Percentiles rank a stretch among this genome's conserved stretches.
These are phyloP conservation scores for Chlorodrepanis virens DNA, from an alignment of 2,113 vertebrate species.

Conservation along the genomic window DNA sequence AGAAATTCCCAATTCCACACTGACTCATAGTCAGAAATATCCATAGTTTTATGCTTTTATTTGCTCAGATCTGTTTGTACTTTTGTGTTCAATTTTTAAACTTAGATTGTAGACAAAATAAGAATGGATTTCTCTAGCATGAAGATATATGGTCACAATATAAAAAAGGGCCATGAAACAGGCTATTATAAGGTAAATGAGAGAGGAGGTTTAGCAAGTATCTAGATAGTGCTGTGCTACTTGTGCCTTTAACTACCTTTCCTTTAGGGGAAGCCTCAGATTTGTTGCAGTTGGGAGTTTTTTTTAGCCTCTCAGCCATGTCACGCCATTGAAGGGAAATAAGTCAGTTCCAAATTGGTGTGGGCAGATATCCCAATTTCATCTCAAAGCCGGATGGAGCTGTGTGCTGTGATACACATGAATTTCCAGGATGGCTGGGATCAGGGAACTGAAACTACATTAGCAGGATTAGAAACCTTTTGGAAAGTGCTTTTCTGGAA, in stretches of 20 bases:
- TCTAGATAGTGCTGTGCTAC: not conserved
- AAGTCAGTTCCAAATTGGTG: not conserved
- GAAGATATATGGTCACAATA: not conserved
- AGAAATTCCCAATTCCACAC: not conserved
- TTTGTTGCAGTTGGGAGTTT: not conserved
- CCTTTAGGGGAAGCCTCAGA: not conserved
- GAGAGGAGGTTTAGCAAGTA: not conserved
- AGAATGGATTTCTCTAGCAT: not conserved
- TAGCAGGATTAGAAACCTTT: not conserved
- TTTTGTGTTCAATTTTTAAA: not conserved
- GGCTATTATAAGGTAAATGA: not conserved
- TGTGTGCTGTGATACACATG: not conserved
- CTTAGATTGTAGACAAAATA: not conserved
- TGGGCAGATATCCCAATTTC: not conserved
- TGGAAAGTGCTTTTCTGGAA: not conserved
- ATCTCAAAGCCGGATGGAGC: not conserved
- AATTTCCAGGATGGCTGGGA: not conserved
- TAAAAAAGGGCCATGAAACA: not conserved
- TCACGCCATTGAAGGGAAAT: not conserved
- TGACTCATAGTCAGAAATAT: not conserved
- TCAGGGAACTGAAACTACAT: not conserved
- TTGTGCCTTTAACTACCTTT: not conserved
- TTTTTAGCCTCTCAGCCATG: not conserved
- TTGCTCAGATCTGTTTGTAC: not conserved
- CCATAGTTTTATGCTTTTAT: not conserved